Evolutionary conservation across 37 sponge, comb jelly and placozoan species (phyloP).

Genomic region (Aplysina aerophoba): DNA sequence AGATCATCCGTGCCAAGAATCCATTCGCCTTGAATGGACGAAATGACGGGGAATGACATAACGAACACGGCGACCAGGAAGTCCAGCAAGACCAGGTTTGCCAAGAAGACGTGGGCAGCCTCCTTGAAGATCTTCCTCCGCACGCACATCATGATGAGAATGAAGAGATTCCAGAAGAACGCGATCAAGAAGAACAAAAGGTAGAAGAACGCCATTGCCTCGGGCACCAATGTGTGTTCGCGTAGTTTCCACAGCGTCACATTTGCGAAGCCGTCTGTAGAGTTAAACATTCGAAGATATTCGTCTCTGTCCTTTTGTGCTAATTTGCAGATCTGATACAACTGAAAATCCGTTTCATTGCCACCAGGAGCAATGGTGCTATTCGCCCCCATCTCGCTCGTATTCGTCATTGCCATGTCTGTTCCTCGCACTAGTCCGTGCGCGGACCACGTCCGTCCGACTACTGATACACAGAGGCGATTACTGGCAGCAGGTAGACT

Average conservation of each 20-base stretch:
- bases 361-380: neutral
- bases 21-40: constrained; percentile 32
- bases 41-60: constrained; percentile 42
- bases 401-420: neutral
- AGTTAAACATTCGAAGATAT: neutral
- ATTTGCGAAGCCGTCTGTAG: neutral
- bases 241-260: constrained; percentile 46
- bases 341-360: neutral
- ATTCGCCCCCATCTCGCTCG: neutral
- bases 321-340: constrained; percentile 24
- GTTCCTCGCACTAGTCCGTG: neutral
- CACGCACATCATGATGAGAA: constrained; percentile 52
- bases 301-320: neutral
- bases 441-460: too few species aligned
- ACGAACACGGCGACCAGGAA: constrained; percentile 36
- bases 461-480: too few species aligned
- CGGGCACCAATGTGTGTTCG: constrained; percentile 12
- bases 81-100: constrained; percentile 57
- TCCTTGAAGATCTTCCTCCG: constrained; percentile 62
- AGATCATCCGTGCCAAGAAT: constrained; percentile 57
- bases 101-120: constrained; percentile 69
- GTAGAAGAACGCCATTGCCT: constrained; percentile 40
- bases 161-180: constrained; percentile 77
- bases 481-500: too few species aligned
- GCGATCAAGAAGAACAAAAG: constrained; percentile 63